Conservation (phyloP, 1,140 invertebrate genomes). For the Diprion similis region DNA sequence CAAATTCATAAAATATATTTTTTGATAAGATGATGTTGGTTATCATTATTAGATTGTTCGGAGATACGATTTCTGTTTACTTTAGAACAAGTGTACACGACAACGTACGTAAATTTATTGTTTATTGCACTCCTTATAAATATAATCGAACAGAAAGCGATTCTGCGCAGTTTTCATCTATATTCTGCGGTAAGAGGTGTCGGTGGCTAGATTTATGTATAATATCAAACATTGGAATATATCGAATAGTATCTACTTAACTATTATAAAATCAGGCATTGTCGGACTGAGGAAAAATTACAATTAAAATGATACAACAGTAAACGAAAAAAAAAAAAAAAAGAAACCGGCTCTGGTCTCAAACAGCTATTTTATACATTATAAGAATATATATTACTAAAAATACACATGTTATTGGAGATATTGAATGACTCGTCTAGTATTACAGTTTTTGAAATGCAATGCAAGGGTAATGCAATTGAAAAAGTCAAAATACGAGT, state of each 20-base stretch:
- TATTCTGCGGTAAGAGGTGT: not conserved
- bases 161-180: too few relatives aligned
- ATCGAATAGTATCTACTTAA: not conserved
- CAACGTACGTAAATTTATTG: not conserved
- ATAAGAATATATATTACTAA: too few relatives aligned
- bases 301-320: not conserved
- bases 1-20: too few relatives aligned
- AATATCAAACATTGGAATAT: not conserved
- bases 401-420: too few relatives aligned
- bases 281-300: not conserved
- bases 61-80: too few relatives aligned
- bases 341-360: not conserved
- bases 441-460: too few relatives aligned
- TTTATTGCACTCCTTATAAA: not conserved
- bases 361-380: not conserved
- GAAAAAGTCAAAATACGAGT: too few relatives aligned
- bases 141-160: not conserved
- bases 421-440: too few relatives aligned
- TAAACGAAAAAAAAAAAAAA: not conserved
- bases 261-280: not conserved
- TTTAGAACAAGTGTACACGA: not conserved
- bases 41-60: too few relatives aligned
- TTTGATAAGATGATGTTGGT: too few relatives aligned
- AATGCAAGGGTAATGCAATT: too few relatives aligned
- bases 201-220: not conserved